Conservation (phyloP, 2,113 vertebrate species). For the Bos taurus region DNA sequence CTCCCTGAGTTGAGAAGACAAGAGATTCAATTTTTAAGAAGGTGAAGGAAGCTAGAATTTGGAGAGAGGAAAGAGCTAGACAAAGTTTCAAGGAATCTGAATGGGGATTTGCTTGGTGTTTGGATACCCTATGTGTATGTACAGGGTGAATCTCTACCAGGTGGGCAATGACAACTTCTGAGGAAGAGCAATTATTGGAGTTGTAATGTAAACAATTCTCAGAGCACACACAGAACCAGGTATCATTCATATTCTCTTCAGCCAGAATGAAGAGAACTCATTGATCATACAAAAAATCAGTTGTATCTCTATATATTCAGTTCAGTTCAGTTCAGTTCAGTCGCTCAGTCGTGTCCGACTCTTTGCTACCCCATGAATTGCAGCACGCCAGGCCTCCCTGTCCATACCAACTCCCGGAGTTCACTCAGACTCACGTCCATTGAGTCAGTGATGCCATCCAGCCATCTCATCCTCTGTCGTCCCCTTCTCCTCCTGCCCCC, state of each 20-base stretch:
- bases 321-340: too few relatives aligned
- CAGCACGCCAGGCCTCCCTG: too few relatives aligned
- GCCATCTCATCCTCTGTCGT: too few relatives aligned
- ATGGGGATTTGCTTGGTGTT: neutral
- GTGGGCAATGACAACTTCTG: neutral
- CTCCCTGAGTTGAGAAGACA: neutral
- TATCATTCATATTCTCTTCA: neutral
- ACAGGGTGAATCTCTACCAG: neutral
- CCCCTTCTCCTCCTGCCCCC: too few relatives aligned
- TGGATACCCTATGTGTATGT: neutral
- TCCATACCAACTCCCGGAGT: too few relatives aligned
- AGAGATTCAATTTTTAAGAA: neutral
- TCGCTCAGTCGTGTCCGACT: too few relatives aligned
- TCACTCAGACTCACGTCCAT: too few relatives aligned
- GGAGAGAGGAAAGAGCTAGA: neutral
- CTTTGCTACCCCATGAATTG: too few relatives aligned
- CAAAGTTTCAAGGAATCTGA: neutral
- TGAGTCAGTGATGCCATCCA: too few relatives aligned
- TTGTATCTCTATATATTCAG: neutral
- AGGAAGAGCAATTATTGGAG: neutral
- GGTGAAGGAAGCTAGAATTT: neutral
- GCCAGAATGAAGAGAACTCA: neutral
- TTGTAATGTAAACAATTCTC: neutral
- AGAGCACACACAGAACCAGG: too few relatives aligned
- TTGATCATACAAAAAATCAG: neutral